Conservation (phyloP, 2,113 vertebrate species). For the Syrmaticus mikado region DNA sequence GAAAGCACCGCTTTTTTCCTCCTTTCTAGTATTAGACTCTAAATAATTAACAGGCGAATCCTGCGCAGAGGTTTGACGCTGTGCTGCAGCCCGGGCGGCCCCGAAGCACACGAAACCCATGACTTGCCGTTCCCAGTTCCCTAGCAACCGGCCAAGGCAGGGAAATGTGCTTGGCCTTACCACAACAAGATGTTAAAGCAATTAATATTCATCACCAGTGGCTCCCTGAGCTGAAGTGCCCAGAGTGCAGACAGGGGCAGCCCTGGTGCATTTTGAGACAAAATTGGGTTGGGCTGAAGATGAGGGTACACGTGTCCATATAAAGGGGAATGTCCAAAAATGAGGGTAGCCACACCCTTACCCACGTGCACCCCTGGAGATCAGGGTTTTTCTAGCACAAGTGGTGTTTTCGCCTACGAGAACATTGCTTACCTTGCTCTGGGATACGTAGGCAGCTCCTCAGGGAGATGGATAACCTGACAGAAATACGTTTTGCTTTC, state of each 20-base stretch:
- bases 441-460: not conserved
- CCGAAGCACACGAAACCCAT: slow-evolving; percentile 60
- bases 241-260: not conserved
- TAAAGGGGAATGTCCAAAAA: rapidly evolving
- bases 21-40: slow-evolving; percentile 27
- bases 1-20: not conserved
- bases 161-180: slow-evolving; percentile 66
- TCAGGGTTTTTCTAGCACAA: not conserved
- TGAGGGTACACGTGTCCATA: not conserved
- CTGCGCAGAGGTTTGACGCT: slow-evolving; percentile 49
- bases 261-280: not conserved
- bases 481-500: not conserved
- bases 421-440: not conserved
- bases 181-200: slow-evolving; percentile 65
- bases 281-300: not conserved
- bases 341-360: not conserved
- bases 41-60: slow-evolving; percentile 69
- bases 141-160: slow-evolving; percentile 79
- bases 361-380: not conserved
- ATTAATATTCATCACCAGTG: slow-evolving; percentile 78
- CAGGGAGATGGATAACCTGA: not conserved
- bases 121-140: slow-evolving; percentile 74
- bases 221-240: slow-evolving; percentile 13
- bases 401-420: not conserved
- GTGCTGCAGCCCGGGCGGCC: slow-evolving; percentile 54